Evolutionary conservation across 2,113 vertebrate species (phyloP).

Genomic region (Pseudonaja textilis): DNA sequence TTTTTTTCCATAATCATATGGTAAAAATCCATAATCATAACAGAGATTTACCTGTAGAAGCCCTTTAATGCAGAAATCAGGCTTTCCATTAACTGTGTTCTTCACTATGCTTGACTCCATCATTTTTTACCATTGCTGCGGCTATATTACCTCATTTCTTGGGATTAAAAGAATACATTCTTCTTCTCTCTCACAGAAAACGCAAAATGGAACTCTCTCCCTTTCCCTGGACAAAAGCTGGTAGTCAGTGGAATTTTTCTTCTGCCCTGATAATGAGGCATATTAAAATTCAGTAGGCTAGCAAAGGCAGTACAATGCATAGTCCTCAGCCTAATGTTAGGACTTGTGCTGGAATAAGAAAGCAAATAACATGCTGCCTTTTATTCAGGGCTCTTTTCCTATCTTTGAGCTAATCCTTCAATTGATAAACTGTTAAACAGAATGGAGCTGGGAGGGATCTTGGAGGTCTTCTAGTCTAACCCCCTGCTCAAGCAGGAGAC

Average conservation of each 20-base stretch:
- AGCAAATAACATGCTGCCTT: background rate
- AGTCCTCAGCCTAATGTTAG: background rate
- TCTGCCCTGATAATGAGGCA: background rate
- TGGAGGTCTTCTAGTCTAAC: background rate
- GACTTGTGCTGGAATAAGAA: background rate
- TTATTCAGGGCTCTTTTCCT: background rate
- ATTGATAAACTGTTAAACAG: background rate
- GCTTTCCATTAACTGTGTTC: background rate
- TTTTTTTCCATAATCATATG: background rate
- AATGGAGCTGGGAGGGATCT: background rate
- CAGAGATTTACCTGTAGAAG: background rate
- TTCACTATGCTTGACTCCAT: background rate
- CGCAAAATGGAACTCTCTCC: background rate
- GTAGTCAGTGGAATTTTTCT: background rate
- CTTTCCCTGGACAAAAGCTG: background rate
- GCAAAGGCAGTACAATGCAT: background rate
- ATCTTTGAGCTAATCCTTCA: background rate
- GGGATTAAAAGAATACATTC: background rate
- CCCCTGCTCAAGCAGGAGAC: background rate
- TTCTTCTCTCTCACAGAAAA: background rate
- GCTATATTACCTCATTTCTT: background rate
- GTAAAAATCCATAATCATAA: background rate
- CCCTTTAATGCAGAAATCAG: background rate
- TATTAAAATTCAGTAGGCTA: background rate
- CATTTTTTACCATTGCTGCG: background rate